Conservation (phyloP, 1,140 invertebrate genomes). For the Hormaphis cornu region DNA sequence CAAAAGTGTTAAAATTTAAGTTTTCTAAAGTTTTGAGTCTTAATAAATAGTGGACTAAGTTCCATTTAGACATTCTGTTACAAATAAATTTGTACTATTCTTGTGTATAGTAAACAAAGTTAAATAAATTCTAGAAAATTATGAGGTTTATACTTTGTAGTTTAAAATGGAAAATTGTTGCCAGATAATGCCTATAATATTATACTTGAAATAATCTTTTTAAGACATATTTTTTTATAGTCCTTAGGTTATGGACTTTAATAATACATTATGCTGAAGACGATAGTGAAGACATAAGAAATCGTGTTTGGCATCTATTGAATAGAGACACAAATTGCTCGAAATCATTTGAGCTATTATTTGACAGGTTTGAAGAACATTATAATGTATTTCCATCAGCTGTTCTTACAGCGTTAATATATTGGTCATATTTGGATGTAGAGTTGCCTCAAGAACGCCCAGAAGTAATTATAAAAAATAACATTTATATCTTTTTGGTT, state of each 20-base stretch:
- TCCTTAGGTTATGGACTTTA: constrained; percentile 8
- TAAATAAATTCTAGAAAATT: no score
- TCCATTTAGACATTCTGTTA: no score
- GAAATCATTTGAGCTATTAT: constrained; percentile 9
- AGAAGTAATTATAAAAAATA: neutral
- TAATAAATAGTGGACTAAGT: no score
- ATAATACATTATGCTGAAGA: constrained; percentile 20
- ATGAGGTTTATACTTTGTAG: no score
- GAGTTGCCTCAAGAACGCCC: neutral
- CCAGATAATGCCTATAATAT: no score
- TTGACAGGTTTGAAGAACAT: constrained; percentile 1
- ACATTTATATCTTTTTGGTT: no score
- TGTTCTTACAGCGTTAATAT: constrained; percentile 9
- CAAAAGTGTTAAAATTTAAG: no score
- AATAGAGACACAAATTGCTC: neutral
- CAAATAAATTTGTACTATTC: no score
- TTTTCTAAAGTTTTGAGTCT: no score
- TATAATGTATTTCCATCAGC: neutral
- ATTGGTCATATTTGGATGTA: constrained; percentile 7
- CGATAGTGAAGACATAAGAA: constrained; percentile 13
- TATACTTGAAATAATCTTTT: neutral
- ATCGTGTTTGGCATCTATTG: neutral
- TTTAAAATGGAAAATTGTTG: no score
- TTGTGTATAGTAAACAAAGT: no score
- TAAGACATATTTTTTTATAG: neutral